Percentiles rank a stretch among this genome's conserved stretches.
phyloP scores from a whole-genome alignment of 2,797 vertebrate genomes.

The Poecilia wingei region DNA sequence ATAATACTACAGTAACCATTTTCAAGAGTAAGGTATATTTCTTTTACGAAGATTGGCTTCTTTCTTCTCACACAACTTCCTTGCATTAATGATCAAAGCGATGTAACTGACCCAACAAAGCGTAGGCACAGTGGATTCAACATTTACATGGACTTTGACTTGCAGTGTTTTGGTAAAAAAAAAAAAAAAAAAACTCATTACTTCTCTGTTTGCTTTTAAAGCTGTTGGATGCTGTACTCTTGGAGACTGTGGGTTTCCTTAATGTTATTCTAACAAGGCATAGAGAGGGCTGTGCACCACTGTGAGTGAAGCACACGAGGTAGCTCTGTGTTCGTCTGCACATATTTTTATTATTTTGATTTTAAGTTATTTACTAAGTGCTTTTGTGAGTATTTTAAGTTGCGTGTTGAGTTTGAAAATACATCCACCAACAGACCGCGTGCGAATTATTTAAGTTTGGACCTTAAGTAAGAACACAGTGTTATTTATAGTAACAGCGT shows the following conservation, averaged over 20 bases:
- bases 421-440: conserved; percentile 5
- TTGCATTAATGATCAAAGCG: neutral
- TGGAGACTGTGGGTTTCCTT: neutral
- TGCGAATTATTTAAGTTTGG: conserved; percentile 11
- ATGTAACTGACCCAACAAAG: neutral
- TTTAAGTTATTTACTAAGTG: conserved; percentile 55
- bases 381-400: conserved; percentile 26
- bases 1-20: neutral
- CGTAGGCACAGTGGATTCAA: neutral
- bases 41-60: neutral
- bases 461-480: neutral
- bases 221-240: neutral
- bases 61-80: conserved; percentile 5
- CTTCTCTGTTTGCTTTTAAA: neutral
- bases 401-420: conserved; percentile 27
- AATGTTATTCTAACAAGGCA: conserved; percentile 15
- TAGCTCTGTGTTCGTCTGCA: conserved; percentile 51
- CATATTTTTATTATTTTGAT: conserved; percentile 32
- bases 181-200: neutral
- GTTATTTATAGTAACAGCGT: neutral
- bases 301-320: conserved; percentile 16
- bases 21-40: neutral
- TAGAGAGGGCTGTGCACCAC: conserved; percentile 25
- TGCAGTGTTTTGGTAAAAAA: neutral
- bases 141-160: neutral